Evolutionary conservation across 2,113 vertebrate species (phyloP), one percentile per base, ranked within the genome.

Genomic region (Zootoca vivipara): DNA sequence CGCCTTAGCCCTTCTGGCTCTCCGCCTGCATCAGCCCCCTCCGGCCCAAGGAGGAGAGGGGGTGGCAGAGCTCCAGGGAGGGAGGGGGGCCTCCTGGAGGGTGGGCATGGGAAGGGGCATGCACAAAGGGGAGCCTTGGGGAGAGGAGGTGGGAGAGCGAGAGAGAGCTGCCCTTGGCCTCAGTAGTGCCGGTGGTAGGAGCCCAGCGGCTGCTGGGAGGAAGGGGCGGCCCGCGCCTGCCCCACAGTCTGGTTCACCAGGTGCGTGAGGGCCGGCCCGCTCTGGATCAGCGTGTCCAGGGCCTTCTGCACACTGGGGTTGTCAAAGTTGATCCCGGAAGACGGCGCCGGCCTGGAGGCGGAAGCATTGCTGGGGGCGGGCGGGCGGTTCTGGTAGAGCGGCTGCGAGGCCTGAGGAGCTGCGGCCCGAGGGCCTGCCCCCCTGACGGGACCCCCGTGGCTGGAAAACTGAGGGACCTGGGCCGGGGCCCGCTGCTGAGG

Each of bases 241-340:
- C 96, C 96, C 90, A 96, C 94, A 0, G 97, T 96, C 89, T 97
- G 97, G 87, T 95, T 97, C 83, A 99, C 98, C 52, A 99, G 94
- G 95, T 98, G 98, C 92, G 98, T 99, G 90, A 99, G 97, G 4
- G 98, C 96, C 18, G 98, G 98, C 70, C 98, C 98, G 40, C 99
- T 99, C 97, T 99, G 99, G 93, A 99, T 99, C 52, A 99, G 97
- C 7, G 99, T 99, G 96, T 99, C 99, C 89, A 99, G 97, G 72
- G 99, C 99, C 93, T 99, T 99, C 97, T 99, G 98, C 85, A 99
- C 98, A 84, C 98, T 99, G 2, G 99, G 99, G 97, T 98, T 99
- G 95, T 99, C 98, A 78, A 99, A 99, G 96, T 99, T 99, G 95
- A 99, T 99, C 73, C 97, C 97, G 75, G 95, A 92, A 9, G 98